Percentiles rank a stretch among this genome's conserved stretches.
Evolutionary conservation across 64 coral and sea anemone genomes (phyloP).

Genomic region (Montipora cactus): DNA sequence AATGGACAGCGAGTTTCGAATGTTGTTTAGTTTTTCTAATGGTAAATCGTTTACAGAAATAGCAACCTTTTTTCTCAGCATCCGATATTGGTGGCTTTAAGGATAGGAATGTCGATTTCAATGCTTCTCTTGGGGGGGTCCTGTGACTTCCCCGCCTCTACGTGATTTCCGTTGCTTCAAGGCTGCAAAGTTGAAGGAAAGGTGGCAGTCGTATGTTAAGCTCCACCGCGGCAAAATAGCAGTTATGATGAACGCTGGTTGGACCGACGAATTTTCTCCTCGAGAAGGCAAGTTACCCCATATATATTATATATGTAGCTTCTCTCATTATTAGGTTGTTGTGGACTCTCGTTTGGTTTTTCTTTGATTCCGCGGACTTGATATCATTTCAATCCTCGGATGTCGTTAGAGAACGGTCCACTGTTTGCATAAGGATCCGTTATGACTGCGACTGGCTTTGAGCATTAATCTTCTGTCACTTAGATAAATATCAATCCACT

Average conservation of each 20-base stretch:
- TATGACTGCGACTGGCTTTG: neutral
- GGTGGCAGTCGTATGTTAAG: neutral
- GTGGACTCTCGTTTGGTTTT: neutral
- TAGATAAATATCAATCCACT: neutral
- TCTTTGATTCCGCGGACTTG: neutral
- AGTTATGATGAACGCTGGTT: neutral
- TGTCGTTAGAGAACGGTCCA: neutral
- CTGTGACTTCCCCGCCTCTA: neutral
- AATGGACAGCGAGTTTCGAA: neutral
- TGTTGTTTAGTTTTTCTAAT: no score
- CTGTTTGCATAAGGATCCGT: no score
- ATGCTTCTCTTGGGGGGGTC: slow-evolving; percentile 7
- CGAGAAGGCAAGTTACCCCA: slow-evolving; percentile 13
- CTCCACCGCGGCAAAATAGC: neutral
- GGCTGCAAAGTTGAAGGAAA: neutral
- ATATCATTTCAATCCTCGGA: neutral
- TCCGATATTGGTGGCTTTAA: slow-evolving; percentile 2
- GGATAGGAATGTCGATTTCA: slow-evolving; percentile 13
- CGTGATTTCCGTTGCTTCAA: slow-evolving; percentile 5
- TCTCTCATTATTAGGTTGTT: neutral
- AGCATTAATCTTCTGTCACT: neutral
- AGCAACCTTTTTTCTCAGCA: neutral
- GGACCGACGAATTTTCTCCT: neutral
- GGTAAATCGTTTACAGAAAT: neutral
- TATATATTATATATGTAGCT: neutral